phyloP scores from a whole-genome alignment of 1,140 invertebrate genomes.

The Acromyrmex echinatior region DNA sequence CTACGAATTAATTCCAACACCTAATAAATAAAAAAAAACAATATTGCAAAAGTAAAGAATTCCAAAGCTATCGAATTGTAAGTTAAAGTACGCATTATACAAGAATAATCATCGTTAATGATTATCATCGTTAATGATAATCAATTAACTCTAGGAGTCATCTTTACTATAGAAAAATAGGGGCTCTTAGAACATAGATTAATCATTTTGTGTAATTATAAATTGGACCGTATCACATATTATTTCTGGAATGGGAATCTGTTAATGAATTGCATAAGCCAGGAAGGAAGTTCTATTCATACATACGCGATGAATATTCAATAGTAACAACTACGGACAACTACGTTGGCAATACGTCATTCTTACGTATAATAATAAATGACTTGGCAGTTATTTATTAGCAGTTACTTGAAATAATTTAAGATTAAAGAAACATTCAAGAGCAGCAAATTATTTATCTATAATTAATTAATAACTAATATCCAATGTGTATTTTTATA shows the following conservation, averaged over 20 bases:
- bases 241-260: slow-evolving; percentile 27
- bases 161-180: not conserved
- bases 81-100: not conserved
- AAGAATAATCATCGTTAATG: not conserved
- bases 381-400: not conserved
- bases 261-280: slow-evolving; percentile 25
- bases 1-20: too few relatives aligned
- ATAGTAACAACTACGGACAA: not conserved
- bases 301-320: not conserved
- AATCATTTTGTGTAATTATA: slow-evolving; percentile 6
- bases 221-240: not conserved
- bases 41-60: not conserved
- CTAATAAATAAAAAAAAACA: not conserved
- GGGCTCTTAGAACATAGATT: not conserved
- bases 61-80: not conserved
- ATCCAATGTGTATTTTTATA: not conserved
- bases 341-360: slow-evolving; percentile 5
- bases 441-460: not conserved
- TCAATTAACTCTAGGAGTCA: not conserved
- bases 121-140: not conserved
- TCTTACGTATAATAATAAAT: not conserved
- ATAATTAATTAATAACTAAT: not conserved
- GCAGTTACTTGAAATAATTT: not conserved
- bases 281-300: not conserved
- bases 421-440: not conserved